Base-by-base conservation (phyloP, 2,113 vertebrate genomes). In the Clupea harengus region DNA sequence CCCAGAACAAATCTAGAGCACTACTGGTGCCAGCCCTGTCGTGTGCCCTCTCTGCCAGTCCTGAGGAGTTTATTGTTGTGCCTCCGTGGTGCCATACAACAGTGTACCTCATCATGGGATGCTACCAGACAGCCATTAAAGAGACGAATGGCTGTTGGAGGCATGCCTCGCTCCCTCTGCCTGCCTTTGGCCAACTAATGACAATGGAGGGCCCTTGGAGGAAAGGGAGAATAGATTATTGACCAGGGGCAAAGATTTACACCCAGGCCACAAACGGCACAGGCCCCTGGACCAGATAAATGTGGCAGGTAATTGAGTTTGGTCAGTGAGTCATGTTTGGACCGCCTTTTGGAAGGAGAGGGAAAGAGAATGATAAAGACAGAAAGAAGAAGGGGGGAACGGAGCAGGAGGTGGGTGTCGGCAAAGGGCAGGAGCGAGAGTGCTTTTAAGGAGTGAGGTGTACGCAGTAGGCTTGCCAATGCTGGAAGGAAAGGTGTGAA, bases 201-300 rank as follows among this genome's bases (percentile, higher is more conserved):
- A 93, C 92, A 95, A 93, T 92, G 88, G 90, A 92, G 88, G 91
- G 91, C 89, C 89, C 85, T 91, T 89, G 91, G 90, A 94, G 83
- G 89, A 92, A 89, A 90, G 87, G 87, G 90, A 93, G 93, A 93
- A 93, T 92, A 92, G 93, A 93, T 94, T 95, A 95, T 95, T 94
- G 93, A 94, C 94, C 93, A 90, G 88, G 92, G 91, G 18, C 90
- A 89, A 91, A 95, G 93, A 95, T 95, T 95, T 94, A 95, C 91
- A 87, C 91, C 92, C 67, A 13, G 89, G 93, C 91, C 92, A 92
- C 89, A 81, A 92, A 91, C 89, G 91, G 90, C 91, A 88, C 28
- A 46, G 89, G 88, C 87, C 90, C 91, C 87, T 86, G 88, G 88
- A 78, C 85, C 88, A 94, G 92, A 95, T 94, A 92, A 93, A 94